phyloP scores from a whole-genome alignment of 2,797 vertebrate species.

The Gallinago stenura region DNA sequence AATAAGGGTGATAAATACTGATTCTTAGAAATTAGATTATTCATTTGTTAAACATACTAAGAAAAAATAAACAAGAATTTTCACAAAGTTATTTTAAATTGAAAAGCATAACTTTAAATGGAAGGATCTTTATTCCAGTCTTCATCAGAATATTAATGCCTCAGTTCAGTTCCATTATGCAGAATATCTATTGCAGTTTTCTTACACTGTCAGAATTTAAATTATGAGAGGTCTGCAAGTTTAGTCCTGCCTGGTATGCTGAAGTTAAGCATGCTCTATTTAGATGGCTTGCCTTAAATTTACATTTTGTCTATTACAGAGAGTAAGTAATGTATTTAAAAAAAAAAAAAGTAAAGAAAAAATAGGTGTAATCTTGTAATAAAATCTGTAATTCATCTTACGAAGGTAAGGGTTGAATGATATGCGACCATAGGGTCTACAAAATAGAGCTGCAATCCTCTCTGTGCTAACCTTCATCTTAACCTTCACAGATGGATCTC shows the following conservation, averaged over 20 bases:
- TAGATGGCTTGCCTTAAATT: conserved; percentile 41
- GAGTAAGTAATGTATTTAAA: not conserved
- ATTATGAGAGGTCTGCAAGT: conserved; percentile 22
- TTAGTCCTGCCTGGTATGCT: conserved; percentile 17
- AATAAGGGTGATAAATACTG: not conserved
- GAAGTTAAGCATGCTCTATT: conserved; percentile 43
- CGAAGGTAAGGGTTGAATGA: not conserved
- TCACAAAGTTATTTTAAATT: not conserved
- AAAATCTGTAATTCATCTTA: not conserved
- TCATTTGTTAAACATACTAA: not conserved
- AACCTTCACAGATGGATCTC: conserved; percentile 62
- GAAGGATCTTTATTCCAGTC: not conserved
- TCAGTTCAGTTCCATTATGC: not conserved
- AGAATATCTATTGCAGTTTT: conserved; percentile 8
- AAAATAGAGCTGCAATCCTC: not conserved
- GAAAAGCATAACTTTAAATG: not conserved
- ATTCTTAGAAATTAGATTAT: not conserved
- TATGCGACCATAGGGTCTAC: not conserved
- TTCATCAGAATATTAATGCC: not conserved
- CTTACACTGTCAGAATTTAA: conserved; percentile 34
- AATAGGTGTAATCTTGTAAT: not conserved
- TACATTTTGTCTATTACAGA: conserved; percentile 54
- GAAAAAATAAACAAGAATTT: not conserved
- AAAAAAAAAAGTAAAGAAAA: not conserved
- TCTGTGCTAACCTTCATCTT: conserved; percentile 57